Evolutionary conservation across 2,797 vertebrate species (phyloP), one percentile per base, ranked within the genome.

Genomic region (Lacerta bilineata): DNA sequence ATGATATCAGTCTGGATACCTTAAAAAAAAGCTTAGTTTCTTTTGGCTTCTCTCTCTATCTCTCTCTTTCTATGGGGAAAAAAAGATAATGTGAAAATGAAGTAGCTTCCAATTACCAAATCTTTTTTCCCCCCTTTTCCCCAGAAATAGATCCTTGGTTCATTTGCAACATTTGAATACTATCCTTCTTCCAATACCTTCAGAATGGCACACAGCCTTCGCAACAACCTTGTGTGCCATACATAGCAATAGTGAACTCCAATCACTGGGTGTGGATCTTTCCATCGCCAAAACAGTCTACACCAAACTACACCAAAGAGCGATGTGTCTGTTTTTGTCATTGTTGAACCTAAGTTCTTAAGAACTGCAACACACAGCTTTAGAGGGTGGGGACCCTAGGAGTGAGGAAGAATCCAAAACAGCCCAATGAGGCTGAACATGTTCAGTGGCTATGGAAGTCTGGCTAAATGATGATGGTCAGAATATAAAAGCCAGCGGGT

Each of bases 1-100:
- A 29, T 90, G 90, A 94, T 88, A 88, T 92, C 92, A 85, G 29
- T 27, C 83, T 90, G 71, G 90, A 68, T 76, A 25, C 41, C 46
- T 74, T 41, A 55, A 59, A 77, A 72, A 66, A 61, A 11, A 72
- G 59, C 50, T 87, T 80, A 13, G 18, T 76, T 69, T 86, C 68
- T 77, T 75, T 18, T 27, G 23, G 83, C 36, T 36, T 46, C 81
- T 64, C 27, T 23, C 71, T 33, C 69, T 23, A n/a, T 13, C n/a
- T 20, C 69, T 17, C 39, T 41, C 39, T 50, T 9, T 50, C 15
- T 55, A 55, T 55, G 50, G 50, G 59, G 61, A 55, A 36, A 36
- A n/a, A 59, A 36, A 55, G 46, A 13, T 79, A 50, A 74, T 8
- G 27, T 43, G 36, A 55, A 80, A 87, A 80, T 29, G 46, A 29